phyloP scores from a whole-genome alignment of 2,797 vertebrate genomes.

The Silurus aristotelis region DNA sequence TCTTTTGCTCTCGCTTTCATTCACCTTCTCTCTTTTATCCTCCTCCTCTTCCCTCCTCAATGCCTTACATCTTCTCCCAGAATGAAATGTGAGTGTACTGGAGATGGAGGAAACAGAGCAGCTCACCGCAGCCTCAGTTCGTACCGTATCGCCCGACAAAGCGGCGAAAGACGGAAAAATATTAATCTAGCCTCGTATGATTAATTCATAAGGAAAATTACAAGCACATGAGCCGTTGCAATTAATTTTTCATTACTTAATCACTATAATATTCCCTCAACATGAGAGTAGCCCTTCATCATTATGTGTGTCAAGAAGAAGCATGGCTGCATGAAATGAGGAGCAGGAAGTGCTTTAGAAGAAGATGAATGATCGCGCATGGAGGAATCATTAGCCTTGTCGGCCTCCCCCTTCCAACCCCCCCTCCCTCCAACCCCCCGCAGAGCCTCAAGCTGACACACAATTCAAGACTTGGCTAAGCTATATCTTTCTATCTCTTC shows the following conservation, averaged over 20 bases:
- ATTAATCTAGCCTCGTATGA: slow-evolving; percentile 37
- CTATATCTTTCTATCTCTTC: slow-evolving; percentile 27
- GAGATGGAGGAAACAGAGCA: slow-evolving; percentile 10
- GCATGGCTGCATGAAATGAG: slow-evolving; percentile 42
- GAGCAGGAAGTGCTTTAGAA: slow-evolving; percentile 51
- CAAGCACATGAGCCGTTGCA: slow-evolving; percentile 34
- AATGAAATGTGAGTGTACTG: slow-evolving; percentile 20
- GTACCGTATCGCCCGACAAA: slow-evolving; percentile 14
- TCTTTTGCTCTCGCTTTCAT: neutral
- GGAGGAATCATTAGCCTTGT: slow-evolving; percentile 45
- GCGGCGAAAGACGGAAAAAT: slow-evolving; percentile 17
- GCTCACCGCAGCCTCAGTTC: slow-evolving; percentile 12
- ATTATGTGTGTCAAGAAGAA: slow-evolving; percentile 37
- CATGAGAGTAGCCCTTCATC: slow-evolving; percentile 44
- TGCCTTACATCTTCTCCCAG: slow-evolving; percentile 26
- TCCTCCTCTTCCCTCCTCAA: neutral
- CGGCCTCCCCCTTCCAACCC: slow-evolving; percentile 20
- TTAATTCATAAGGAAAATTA: slow-evolving; percentile 45
- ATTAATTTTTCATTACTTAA: slow-evolving; percentile 54
- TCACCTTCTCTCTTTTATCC: neutral
- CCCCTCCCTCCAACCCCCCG: slow-evolving; percentile 18
- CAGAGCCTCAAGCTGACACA: slow-evolving; percentile 39
- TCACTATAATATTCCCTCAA: slow-evolving; percentile 48
- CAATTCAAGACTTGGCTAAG: slow-evolving; percentile 42
- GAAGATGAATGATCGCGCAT: slow-evolving; percentile 42